Percentiles rank a stretch among this genome's conserved stretches.
phyloP scores from a whole-genome alignment of 2,797 vertebrate species.

The Smutsia temminckii region DNA sequence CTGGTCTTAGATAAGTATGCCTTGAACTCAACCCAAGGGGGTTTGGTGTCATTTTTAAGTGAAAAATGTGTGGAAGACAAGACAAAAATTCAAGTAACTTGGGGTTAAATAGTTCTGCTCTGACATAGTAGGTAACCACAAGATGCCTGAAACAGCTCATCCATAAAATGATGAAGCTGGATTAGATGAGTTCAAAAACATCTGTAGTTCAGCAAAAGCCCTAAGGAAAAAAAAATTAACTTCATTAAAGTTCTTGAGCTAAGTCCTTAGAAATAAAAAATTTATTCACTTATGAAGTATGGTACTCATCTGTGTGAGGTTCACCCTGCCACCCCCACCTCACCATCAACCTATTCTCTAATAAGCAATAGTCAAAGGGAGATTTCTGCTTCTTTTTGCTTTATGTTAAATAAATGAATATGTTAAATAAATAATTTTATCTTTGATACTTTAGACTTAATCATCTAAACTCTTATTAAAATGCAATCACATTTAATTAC shows the following conservation, averaged over 20 bases:
- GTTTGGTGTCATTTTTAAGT: background rate
- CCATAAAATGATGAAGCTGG: background rate
- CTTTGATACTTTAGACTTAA: background rate
- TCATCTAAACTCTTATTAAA: background rate
- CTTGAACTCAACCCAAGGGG: conserved; percentile 16
- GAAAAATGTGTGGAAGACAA: background rate
- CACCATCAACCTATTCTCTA: background rate
- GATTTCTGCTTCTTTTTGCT: background rate
- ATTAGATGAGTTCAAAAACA: background rate
- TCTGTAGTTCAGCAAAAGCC: conserved; percentile 9
- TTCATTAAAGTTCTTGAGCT: background rate
- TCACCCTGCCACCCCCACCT: background rate
- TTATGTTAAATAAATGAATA: background rate
- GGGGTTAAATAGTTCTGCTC: background rate
- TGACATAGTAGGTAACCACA: background rate
- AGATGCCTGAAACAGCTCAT: background rate
- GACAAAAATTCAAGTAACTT: conserved; percentile 4
- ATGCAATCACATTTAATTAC: background rate
- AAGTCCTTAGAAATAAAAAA: background rate
- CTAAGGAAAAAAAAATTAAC: background rate
- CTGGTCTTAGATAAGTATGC: background rate
- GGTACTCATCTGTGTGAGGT: background rate
- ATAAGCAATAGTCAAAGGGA: background rate
- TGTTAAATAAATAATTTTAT: background rate
- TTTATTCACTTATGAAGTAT: background rate